These are phyloP conservation scores for Tympanuchus pallidicinctus DNA, from an alignment of 2,113 vertebrate species.

Conservation along the genomic window DNA sequence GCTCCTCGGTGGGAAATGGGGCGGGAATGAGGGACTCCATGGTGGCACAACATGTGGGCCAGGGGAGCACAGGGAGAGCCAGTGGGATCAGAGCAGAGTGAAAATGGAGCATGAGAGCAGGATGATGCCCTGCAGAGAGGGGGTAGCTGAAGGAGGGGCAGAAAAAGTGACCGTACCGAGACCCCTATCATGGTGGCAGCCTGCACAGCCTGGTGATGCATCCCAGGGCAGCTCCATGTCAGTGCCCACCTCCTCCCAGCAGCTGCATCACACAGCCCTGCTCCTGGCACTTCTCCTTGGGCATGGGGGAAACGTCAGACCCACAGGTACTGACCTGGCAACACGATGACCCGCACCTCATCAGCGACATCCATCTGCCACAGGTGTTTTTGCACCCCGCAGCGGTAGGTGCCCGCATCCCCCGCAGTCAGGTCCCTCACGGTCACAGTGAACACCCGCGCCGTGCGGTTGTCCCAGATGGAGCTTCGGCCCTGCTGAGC, in stretches of 20 bases:
- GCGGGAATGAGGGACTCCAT: background rate
- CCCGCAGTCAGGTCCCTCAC: background rate
- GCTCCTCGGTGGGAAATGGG: background rate
- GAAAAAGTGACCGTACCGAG: accelerated
- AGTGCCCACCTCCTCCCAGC: too few relatives aligned
- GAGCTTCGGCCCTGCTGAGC: background rate
- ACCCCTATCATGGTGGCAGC: accelerated
- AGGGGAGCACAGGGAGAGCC: background rate
- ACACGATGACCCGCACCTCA: background rate
- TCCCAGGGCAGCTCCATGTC: accelerated
- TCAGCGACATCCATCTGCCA: background rate
- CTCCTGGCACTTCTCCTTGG: background rate
- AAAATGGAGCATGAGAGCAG: background rate
- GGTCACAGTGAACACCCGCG: background rate
- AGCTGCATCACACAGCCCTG: accelerated
- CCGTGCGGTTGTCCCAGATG: background rate
- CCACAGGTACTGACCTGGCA: background rate
- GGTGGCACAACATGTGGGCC: background rate
- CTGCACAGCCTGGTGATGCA: accelerated
- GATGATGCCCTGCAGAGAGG: background rate
- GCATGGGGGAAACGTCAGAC: background rate
- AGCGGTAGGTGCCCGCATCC: background rate
- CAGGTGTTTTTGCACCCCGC: accelerated
- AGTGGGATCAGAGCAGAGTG: background rate
- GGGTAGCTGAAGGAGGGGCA: accelerated